Evolutionary conservation across 2,113 vertebrate genomes (phyloP), one percentile per base, ranked within the genome.

Genomic region (Saccopteryx bilineata): DNA sequence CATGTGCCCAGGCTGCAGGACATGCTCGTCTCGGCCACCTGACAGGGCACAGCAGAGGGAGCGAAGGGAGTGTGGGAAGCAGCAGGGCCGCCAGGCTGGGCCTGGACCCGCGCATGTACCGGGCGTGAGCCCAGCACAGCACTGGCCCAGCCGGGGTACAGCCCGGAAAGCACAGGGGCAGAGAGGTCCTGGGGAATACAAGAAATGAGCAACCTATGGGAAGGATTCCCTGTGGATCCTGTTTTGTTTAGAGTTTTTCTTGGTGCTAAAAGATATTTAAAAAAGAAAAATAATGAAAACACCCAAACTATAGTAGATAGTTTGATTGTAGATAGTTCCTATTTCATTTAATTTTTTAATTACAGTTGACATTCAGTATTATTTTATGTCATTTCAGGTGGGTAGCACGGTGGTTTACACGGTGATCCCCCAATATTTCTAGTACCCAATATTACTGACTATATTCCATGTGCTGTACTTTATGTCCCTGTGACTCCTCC

Each of bases 1-100:
- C 0, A 2, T 23, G 75, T 94, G 31, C 83, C 83, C 75, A 18
- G 79, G 72, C 74, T 68, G 5, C 18, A 9, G 72, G 48, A 26
- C 23, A 7, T 17, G 66, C 78, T 76, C 19, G 0, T 58, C 87
- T 19, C 0, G 0, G 54, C 52, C n/a, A 7, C 21, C 72, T 68
- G 5, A 0, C 21, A 23, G 66, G 61, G 65, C 28, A 61, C 69
- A 23, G 48, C 65, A 0, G 75, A 68, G n/a, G 87, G 17, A 56
- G 31, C 0, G 0, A 71, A 68, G n/a, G 87, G 17, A 56, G 31
- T 0, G 0, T 46, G 72, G 60, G 61, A 8, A 2, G 7, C 1
- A 0, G 4, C 7, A 66, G 33, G 31, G 46, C 69, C 60, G 8
- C 7, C 14, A 0, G 0, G 72, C 63, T 26, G n/a, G 52, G 54